These are phyloP conservation scores for Ophion ellenae DNA, from an alignment of 2,888 invertebrate species.

Conservation along the genomic window DNA sequence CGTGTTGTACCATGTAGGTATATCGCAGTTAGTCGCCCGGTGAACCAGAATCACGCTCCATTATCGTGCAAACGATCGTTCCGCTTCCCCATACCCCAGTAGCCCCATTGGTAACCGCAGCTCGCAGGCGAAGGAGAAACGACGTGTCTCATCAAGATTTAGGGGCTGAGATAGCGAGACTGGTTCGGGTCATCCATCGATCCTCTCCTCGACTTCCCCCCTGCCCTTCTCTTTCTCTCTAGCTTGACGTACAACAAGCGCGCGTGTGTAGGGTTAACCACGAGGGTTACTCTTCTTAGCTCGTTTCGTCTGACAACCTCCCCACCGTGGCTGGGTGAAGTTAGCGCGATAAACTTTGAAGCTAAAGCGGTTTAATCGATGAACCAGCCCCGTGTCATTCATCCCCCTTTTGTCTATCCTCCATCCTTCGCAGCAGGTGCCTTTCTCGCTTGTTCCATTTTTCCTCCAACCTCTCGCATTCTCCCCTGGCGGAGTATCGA, in stretches of 20 bases:
- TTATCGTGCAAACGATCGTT: slow-evolving; percentile 62
- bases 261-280: slow-evolving; percentile 50
- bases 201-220: slow-evolving; percentile 48
- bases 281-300: slow-evolving; percentile 37
- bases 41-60: slow-evolving; percentile 58
- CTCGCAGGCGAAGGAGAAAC: slow-evolving; percentile 55
- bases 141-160: slow-evolving; percentile 68
- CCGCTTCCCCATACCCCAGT: slow-evolving; percentile 13
- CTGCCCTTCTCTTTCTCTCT: neutral
- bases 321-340: slow-evolving; percentile 29
- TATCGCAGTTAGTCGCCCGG: slow-evolving; percentile 60
- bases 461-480: slow-evolving; percentile 38
- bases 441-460: neutral
- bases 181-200: slow-evolving; percentile 66
- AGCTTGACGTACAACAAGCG: slow-evolving; percentile 13
- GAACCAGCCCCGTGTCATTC: slow-evolving; percentile 53
- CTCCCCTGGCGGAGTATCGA: neutral
- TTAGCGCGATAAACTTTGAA: slow-evolving; percentile 47
- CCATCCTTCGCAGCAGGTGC: neutral
- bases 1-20: slow-evolving; percentile 34
- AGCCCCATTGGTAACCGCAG: slow-evolving; percentile 10
- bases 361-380: slow-evolving; percentile 62
- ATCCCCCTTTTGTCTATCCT: slow-evolving; percentile 39
- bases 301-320: slow-evolving; percentile 28
- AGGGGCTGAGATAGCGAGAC: slow-evolving; percentile 63